Conservation (phyloP, 2,888 invertebrate genomes). For the Tinea trinotella region DNA sequence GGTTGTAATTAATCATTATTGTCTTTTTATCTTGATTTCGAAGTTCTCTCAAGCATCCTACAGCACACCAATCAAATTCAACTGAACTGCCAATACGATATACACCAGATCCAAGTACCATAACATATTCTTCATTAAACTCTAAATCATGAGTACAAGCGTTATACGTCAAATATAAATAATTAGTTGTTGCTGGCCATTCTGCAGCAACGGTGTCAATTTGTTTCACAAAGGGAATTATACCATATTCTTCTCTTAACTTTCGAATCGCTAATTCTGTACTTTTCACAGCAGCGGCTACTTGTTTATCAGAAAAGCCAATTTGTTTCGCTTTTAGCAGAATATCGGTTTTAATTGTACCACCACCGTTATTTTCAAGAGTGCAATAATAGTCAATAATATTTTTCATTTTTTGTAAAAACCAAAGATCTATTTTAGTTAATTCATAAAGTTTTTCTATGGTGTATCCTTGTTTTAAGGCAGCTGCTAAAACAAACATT, state of each 20-base stretch:
- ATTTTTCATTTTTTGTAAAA: conserved; percentile 93
- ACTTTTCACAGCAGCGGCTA: conserved; percentile 88
- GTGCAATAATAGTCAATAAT: conserved; percentile 82
- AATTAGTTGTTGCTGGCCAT: conserved; percentile 99
- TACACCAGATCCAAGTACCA: conserved; percentile 96
- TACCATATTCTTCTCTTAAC: conserved; percentile 80
- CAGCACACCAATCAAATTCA: conserved; percentile 99
- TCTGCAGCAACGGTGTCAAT: conserved; percentile 99
- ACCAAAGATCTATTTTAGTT: conserved; percentile 98
- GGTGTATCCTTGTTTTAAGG: conserved; percentile 84
- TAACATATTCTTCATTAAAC: conserved; percentile 84
- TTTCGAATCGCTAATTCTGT: conserved; percentile 89
- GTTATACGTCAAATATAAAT: conserved; percentile 98
- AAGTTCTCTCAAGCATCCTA: conserved; percentile 94
- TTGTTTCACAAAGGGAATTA: conserved; percentile 93
- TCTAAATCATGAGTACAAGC: conserved; percentile 85
- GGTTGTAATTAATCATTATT: conserved; percentile 99
- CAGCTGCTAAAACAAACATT: conserved; percentile 96
- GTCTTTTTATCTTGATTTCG: conserved; percentile 90
- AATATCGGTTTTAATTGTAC: conserved; percentile 73
- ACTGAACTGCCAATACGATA: conserved; percentile 99
- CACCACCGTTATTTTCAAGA: conserved; percentile 77
- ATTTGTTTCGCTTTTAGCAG: conserved; percentile 90
- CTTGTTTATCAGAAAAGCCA: conserved; percentile 98
- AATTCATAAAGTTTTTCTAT: conserved; percentile 90